phyloP scores from a whole-genome alignment of 2,113 vertebrate species.

The Panthera leo region DNA sequence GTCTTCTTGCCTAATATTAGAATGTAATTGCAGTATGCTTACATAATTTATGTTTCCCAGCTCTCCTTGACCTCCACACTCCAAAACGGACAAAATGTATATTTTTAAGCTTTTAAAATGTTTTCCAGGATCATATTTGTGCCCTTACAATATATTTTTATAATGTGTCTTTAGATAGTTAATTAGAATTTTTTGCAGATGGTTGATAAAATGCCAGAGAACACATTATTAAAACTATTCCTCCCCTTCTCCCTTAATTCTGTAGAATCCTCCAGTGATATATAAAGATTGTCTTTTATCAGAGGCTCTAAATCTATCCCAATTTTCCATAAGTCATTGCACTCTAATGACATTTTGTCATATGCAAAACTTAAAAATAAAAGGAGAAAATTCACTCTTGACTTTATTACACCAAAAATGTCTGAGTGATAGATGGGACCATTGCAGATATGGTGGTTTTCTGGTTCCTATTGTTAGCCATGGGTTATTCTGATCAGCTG shows the following conservation, averaged over 20 bases:
- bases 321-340: slow-evolving; percentile 69
- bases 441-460: slow-evolving; percentile 5
- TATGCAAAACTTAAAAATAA: slow-evolving; percentile 67
- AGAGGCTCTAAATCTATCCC: slow-evolving; percentile 49
- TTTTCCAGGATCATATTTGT: slow-evolving; percentile 53
- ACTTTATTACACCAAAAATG: slow-evolving; percentile 68
- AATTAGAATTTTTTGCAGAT: slow-evolving; percentile 60
- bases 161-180: slow-evolving; percentile 62
- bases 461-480: slow-evolving; percentile 59
- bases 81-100: neutral
- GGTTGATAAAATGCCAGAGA: slow-evolving; percentile 57
- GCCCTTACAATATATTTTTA: slow-evolving; percentile 54
- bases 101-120: slow-evolving; percentile 49
- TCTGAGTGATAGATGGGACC: slow-evolving; percentile 51
- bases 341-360: slow-evolving; percentile 76
- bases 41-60: neutral
- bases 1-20: neutral
- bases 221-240: slow-evolving; percentile 59
- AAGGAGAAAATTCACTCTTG: slow-evolving; percentile 64
- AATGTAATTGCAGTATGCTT: neutral
- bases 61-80: neutral
- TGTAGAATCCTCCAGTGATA: slow-evolving; percentile 62
- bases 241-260: slow-evolving; percentile 50
- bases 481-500: slow-evolving; percentile 58
- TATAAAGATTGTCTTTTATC: slow-evolving; percentile 64